These are phyloP conservation scores for Drosophila ercepeae DNA, from an alignment of 1,140 invertebrate species.

Conservation along the genomic window DNA sequence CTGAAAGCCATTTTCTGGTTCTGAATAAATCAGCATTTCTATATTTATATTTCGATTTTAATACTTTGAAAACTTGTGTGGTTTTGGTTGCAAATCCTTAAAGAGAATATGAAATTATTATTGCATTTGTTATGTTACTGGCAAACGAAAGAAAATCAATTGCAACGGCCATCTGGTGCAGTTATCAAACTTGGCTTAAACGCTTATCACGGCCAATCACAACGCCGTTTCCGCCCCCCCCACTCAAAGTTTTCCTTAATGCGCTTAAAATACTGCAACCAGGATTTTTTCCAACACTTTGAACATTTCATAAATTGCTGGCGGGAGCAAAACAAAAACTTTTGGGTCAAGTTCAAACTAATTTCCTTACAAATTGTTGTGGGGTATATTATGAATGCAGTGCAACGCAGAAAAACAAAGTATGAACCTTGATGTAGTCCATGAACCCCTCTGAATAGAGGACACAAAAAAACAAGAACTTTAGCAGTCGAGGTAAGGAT, in stretches of 20 bases:
- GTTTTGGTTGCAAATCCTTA: too few relatives aligned
- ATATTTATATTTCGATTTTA: too few relatives aligned
- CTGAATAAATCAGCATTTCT: neutral
- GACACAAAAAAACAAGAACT: neutral
- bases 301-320: constrained; percentile 52
- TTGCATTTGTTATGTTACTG: too few relatives aligned
- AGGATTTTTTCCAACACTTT: constrained; percentile 1
- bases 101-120: too few relatives aligned
- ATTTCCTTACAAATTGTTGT: constrained; percentile 59
- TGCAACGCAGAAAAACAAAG: constrained; percentile 22
- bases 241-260: constrained; percentile 31
- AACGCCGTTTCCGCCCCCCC: constrained; percentile 15
- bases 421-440: constrained; percentile 43
- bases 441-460: constrained; percentile 38
- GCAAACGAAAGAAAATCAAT: neutral
- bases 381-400: constrained; percentile 17
- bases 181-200: constrained; percentile 58
- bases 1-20: neutral
- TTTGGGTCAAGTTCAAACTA: constrained; percentile 74
- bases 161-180: constrained; percentile 31
- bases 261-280: constrained; percentile 41
- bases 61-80: too few relatives aligned
- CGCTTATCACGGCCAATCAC: constrained; percentile 43
- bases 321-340: constrained; percentile 14
- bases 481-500: constrained; percentile 2